Evolutionary conservation across 1,140 invertebrate genomes (phyloP).

Genomic region (Aphelenchoides besseyi): DNA sequence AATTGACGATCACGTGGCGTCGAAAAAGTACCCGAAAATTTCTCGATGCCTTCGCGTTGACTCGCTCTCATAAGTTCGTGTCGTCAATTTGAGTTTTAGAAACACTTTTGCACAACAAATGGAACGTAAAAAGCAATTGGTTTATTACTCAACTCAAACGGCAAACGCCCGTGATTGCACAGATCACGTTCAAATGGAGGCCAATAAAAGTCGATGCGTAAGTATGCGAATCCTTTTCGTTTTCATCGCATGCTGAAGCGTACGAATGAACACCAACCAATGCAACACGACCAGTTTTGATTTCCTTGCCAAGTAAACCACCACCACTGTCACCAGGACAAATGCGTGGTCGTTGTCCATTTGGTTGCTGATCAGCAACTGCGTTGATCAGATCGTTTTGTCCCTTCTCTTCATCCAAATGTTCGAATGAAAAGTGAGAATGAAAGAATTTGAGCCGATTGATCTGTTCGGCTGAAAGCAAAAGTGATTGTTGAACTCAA

Average conservation of each 20-base stretch:
- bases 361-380: background rate
- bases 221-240: background rate
- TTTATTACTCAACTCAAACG: background rate
- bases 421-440: background rate
- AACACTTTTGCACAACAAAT: too few species aligned
- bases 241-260: background rate
- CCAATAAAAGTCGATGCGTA: background rate
- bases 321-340: background rate
- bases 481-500: background rate
- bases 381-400: background rate
- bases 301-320: background rate
- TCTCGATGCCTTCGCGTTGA: too few species aligned
- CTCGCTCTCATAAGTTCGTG: too few species aligned
- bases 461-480: background rate
- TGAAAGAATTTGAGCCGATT: background rate
- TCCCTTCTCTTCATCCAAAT: background rate
- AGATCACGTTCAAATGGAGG: background rate
- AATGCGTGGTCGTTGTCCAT: background rate
- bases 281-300: background rate
- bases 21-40: too few species aligned
- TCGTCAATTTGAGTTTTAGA: too few species aligned
- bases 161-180: background rate
- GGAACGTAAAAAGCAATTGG: too few species aligned
- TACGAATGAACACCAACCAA: background rate
- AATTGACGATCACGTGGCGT: background rate